Percentiles rank a stretch among this genome's conserved stretches.
These are phyloP conservation scores for Gari tellinella DNA, from an alignment of 2,888 invertebrate genomes.

Conservation along the genomic window DNA sequence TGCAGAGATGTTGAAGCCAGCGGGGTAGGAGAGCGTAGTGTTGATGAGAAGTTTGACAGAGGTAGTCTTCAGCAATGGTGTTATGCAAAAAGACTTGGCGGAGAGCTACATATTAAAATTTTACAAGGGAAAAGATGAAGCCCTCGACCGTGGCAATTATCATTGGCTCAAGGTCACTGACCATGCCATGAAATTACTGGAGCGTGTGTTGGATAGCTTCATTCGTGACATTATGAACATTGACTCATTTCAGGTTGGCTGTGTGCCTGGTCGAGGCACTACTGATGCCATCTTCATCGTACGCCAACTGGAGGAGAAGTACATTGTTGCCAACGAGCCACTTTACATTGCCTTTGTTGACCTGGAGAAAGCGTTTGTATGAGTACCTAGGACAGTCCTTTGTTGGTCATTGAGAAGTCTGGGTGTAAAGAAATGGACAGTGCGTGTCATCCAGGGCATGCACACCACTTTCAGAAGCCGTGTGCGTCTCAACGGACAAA, in stretches of 20 bases:
- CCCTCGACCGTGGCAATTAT: constrained; percentile 5
- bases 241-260: constrained; percentile 18
- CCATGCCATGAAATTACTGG: constrained; percentile 14
- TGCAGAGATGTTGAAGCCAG: constrained; percentile 25
- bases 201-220: constrained; percentile 16
- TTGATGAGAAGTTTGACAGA: constrained; percentile 14
- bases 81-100: constrained; percentile 24
- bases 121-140: constrained; percentile 19
- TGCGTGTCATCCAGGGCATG: constrained; percentile 16
- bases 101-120: constrained; percentile 27
- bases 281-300: constrained; percentile 30
- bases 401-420: constrained; percentile 35
- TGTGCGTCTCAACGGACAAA: constrained; percentile 10
- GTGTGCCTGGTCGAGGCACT: constrained; percentile 22
- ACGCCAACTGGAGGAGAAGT: constrained; percentile 24
- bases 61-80: constrained; percentile 11
- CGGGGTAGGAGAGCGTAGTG: constrained; percentile 14
- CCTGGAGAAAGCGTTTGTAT: constrained; percentile 24
- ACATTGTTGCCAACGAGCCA: constrained; percentile 20
- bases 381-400: constrained; percentile 22
- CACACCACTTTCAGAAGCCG: constrained; percentile 14
- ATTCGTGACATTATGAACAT: constrained; percentile 10
- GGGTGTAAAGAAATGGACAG: constrained; percentile 17
- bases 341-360: constrained; percentile 32
- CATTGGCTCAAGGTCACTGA: constrained; percentile 21